A percentile compares a stretch with the other conserved stretches of the same genome.
Conservation (phyloP, 2,888 invertebrate species). For the Drosophila multiciliata region DNA sequence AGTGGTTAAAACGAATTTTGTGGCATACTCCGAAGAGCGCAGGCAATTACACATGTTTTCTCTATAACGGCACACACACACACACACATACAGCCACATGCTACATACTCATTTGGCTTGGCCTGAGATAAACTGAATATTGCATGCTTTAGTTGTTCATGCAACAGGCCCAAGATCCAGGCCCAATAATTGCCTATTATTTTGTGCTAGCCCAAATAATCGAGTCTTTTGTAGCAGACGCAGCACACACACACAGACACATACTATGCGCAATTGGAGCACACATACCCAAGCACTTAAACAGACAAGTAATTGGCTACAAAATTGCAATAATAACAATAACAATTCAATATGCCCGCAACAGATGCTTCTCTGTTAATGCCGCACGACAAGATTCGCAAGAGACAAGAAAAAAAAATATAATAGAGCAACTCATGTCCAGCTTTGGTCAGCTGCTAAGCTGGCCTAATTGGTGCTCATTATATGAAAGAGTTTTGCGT, state of each 20-base stretch:
- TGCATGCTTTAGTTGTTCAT: conserved; percentile 33
- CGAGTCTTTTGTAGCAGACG: conserved; percentile 29
- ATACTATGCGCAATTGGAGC: conserved; percentile 9
- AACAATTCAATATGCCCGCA: conserved; percentile 77
- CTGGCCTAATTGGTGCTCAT: conserved; percentile 72
- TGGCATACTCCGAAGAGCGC: conserved; percentile 48
- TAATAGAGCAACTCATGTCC: conserved; percentile 14
- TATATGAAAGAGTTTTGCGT: conserved; percentile 77
- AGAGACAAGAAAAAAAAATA: conserved; percentile 5
- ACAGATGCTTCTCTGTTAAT: conserved; percentile 64
- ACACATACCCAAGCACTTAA: conserved; percentile 38
- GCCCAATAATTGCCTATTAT: conserved; percentile 59
- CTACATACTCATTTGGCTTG: background rate
- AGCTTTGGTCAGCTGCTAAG: conserved; percentile 53
- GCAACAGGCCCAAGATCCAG: conserved; percentile 63
- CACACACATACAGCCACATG: background rate
- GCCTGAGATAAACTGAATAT: conserved; percentile 12
- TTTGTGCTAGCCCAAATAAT: conserved; percentile 37
- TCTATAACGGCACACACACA: background rate
- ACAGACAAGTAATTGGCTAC: conserved; percentile 74
- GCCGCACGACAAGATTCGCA: conserved; percentile 29
- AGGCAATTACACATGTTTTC: conserved; percentile 19
- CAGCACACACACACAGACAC: conserved; percentile 17
- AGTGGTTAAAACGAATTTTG: conserved; percentile 21
- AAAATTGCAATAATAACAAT: conserved; percentile 81